Base-by-base conservation (phyloP, 2,113 vertebrate genomes). In the Brachyistius frenatus region DNA sequence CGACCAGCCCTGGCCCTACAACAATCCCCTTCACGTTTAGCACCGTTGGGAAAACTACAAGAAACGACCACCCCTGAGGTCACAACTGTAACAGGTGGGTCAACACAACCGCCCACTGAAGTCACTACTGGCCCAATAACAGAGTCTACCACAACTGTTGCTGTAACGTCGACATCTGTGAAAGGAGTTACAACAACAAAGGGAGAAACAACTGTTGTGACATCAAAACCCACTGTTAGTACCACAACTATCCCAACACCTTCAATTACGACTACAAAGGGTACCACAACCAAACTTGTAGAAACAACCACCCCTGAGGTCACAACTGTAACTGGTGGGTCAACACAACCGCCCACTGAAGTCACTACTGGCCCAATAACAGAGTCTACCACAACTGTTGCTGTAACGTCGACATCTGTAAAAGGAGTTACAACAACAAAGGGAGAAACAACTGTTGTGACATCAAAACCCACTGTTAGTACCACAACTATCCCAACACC, bases 1-100 rank as follows among this genome's bases (percentile, higher is more conserved):
- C 1, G 0, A 37, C 92, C 0, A 73, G 91, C 0, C 0, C 66
- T 0, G 83, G 91, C 5, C 80, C 87, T 0, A 66, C 85, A 46
- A 16, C 88, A 32, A 73, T 84, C 0, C 89, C 89, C 0, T 86
- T 90, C 66, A 69, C 33, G 4, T 82, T 89, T 65, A 88, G n/a
- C 9, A 88, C 80, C 33, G 4, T 5, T 47, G 33, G 15, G 36
- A 13, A 6, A 13, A 44, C 78, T 0, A 63, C 57, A 3, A 11
- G 52, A 54, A 30, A 54, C 52, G 31, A 54, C 52, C 52, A 54
- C 23, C 3, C 4, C 3, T 2, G 23, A 7, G 31, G 23, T 1
- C 5, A 69, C 65, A 44, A 33, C 44, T 15, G 6, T 15, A 13
- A 6, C 13, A 5, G 13, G 3, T 15, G 47, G 13, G 16, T 16